A percentile compares a stretch with the other conserved stretches of the same genome.
Conservation (phyloP, 1,140 invertebrate species). For the Helicorthomorpha holstii region DNA sequence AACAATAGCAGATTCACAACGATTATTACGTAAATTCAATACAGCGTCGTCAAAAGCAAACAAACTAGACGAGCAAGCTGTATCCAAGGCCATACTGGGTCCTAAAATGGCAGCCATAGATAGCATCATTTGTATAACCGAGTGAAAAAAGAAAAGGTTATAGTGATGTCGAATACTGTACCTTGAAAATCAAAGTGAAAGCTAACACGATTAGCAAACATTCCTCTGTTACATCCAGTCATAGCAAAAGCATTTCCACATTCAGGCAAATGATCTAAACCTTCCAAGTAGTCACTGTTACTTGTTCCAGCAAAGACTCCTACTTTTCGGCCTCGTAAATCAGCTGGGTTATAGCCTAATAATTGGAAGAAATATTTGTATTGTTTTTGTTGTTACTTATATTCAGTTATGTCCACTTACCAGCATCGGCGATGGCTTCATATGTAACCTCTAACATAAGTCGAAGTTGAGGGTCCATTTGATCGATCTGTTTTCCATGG, state of each 20-base stretch:
- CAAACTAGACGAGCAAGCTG: slow-evolving; percentile 39
- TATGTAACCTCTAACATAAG: too few species aligned
- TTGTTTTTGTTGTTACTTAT: too few species aligned
- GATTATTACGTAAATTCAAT: slow-evolving; percentile 29
- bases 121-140: too few species aligned
- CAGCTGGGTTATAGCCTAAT: neutral
- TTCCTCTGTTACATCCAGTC: slow-evolving; percentile 42
- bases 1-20: slow-evolving; percentile 39
- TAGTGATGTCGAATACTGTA: too few species aligned
- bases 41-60: slow-evolving; percentile 37
- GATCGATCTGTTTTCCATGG: too few species aligned
- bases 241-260: slow-evolving; percentile 37
- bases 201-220: slow-evolving; percentile 47
- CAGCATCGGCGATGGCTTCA: too few species aligned
- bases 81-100: slow-evolving; percentile 37
- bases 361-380: neutral
- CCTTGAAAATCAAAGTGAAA: slow-evolving; percentile 45
- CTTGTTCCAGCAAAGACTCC: slow-evolving; percentile 35
- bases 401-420: too few species aligned
- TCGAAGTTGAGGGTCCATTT: too few species aligned
- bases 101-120: slow-evolving; percentile 24
- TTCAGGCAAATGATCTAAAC: slow-evolving; percentile 17
- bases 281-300: slow-evolving; percentile 13
- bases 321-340: slow-evolving; percentile 26
- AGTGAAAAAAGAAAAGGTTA: too few species aligned